Evolutionary conservation across 1,140 invertebrate genomes (phyloP).

Genomic region (Goniozus legneri): DNA sequence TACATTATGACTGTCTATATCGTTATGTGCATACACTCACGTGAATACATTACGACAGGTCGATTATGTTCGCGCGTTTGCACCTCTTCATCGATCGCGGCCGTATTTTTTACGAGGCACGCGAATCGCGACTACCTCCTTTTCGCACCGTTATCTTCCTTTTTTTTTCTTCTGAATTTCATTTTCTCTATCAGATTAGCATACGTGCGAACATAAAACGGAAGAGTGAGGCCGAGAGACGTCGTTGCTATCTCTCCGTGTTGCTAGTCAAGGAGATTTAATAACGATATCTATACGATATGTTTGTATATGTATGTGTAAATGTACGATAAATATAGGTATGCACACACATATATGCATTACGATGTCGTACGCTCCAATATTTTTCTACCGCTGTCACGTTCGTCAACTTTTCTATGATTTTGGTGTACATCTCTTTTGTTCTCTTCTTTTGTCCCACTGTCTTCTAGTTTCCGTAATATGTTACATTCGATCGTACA

Average conservation of each 20-base stretch:
- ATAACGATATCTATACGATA: conserved; percentile 7
- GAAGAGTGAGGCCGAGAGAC: neutral
- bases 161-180: too few species aligned
- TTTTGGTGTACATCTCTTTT: conserved; percentile 21
- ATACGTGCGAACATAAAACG: neutral
- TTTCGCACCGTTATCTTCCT: too few species aligned
- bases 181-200: neutral
- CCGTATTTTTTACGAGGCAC: too few species aligned
- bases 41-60: neutral
- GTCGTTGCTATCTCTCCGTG: neutral
- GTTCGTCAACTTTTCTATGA: conserved; percentile 28
- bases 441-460: conserved; percentile 20
- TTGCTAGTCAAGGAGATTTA: neutral
- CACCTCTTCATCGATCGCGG: neutral
- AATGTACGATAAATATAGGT: conserved; percentile 21
- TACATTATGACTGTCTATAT: conserved; percentile 28
- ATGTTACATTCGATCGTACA: neutral
- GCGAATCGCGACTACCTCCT: too few species aligned
- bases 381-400: conserved; percentile 29
- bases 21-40: conserved; percentile 30
- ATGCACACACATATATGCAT: conserved; percentile 33
- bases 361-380: conserved; percentile 32
- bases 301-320: conserved; percentile 14
- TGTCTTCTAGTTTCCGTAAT: neutral
- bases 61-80: neutral